Base-by-base conservation (phyloP, 2,113 vertebrate genomes). In the Choloepus hoffmanni region DNA sequence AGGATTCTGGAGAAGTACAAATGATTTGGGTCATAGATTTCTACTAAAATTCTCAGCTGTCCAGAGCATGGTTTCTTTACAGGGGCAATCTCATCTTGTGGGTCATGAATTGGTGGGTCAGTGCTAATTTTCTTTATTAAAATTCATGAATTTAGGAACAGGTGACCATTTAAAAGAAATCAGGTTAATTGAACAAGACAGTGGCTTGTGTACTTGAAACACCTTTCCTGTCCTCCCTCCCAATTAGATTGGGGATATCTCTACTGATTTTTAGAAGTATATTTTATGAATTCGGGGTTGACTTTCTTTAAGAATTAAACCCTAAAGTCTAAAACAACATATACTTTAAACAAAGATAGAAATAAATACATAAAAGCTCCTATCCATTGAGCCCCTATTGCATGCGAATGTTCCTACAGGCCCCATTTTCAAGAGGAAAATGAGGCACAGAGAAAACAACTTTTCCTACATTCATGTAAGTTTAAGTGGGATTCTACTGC, bases 171-270 rank as follows among this genome's bases (percentile, higher is more conserved):
- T 72, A 70, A 88, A 97, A 97, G 55, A 5, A 50, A 33, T 72
- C 67, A 88, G 65, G 65, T 77, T 89, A 96, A 96, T 53, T 92
- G 85, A 92, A 79, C 68, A 70, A 92, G 92, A 82, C 82, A 63
- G 86, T 85, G 26, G 63, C 53, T 76, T 76, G 36, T 67, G 78
- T 36, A 70, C 45, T 89, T 12, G 28, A 81, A 93, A 63, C 11
- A 63, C 21, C 63, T 81, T 89, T 43, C 28, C 45, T 3, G 45
- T 85, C 43, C 23, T 92, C n/a, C 33, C 24, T 85, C 30, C 26
- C n/a, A 85, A 58, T 89, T 78, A 70, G 15, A 19, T 68, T 43
- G 23, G 23, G 23, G 36, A 55, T 30, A 76, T 23, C 60, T 73
- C 67, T 94, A 70, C 23, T 90, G 81, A 94, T 95, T 88, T 82